Percentiles rank a stretch among this genome's conserved stretches.
These are phyloP conservation scores for Nettapus auritus DNA, from an alignment of 2,113 vertebrate species.

Conservation along the genomic window DNA sequence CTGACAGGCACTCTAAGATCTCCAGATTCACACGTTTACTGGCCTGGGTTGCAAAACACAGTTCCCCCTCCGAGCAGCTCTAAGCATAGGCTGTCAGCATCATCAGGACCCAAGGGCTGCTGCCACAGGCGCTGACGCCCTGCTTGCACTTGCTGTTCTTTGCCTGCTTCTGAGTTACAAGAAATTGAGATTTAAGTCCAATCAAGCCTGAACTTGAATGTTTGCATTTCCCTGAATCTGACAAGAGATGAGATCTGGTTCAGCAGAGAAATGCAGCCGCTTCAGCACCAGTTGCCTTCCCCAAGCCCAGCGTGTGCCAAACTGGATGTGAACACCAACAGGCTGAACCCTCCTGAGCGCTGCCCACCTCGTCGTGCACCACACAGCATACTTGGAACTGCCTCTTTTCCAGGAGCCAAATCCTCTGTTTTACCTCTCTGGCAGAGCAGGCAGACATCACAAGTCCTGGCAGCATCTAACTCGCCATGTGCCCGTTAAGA, in stretches of 20 bases:
- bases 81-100: neutral
- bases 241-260: neutral
- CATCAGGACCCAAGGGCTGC: accelerated
- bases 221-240: neutral
- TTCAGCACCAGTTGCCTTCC: neutral
- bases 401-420: neutral
- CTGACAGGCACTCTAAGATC: neutral
- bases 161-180: neutral
- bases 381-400: neutral
- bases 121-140: neutral
- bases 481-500: neutral
- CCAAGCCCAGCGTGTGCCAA: accelerated
- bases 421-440: neutral
- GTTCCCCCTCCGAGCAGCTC: neutral
- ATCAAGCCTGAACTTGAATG: neutral
- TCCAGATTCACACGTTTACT: neutral
- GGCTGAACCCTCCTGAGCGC: neutral
- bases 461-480: neutral
- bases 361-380: neutral
- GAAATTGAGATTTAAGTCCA: neutral
- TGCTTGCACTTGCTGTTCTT: neutral
- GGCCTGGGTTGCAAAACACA: neutral
- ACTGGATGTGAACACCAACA: neutral
- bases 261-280: neutral
- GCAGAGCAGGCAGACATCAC: neutral